These are phyloP conservation scores for Phorcus lineatus DNA, from an alignment of 2,888 invertebrate species.

Conservation along the genomic window DNA sequence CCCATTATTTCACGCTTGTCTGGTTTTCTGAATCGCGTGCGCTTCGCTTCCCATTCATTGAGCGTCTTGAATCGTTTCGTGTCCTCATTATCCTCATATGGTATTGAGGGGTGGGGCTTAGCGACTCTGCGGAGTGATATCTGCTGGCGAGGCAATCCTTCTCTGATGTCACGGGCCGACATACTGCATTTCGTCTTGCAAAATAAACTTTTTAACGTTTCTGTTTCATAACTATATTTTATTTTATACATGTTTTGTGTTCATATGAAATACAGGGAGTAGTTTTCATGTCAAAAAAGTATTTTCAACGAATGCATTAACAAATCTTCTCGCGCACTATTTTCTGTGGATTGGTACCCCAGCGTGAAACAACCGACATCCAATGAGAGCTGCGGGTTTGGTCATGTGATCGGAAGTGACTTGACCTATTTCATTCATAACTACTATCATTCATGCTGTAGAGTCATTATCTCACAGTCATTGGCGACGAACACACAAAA, in stretches of 20 bases:
- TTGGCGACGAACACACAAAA: not conserved
- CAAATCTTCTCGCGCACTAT: too few relatives aligned
- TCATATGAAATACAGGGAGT: not conserved
- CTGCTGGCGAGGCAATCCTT: not conserved
- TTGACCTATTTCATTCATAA: slow-evolving; percentile 6
- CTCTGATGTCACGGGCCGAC: not conserved
- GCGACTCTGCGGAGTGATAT: not conserved
- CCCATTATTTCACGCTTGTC: not conserved
- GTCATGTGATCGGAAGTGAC: not conserved
- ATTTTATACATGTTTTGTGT: not conserved
- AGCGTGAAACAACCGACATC: too few relatives aligned
- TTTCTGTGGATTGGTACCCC: too few relatives aligned
- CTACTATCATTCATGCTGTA: not conserved
- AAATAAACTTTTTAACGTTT: not conserved
- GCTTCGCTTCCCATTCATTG: not conserved
- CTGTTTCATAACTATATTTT: not conserved
- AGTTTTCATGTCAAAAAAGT: too few relatives aligned
- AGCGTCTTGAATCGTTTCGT: not conserved
- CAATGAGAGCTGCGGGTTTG: not conserved
- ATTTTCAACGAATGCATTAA: too few relatives aligned
- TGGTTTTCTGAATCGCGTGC: not conserved
- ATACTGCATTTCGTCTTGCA: not conserved
- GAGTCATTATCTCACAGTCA: not conserved
- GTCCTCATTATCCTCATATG: not conserved
- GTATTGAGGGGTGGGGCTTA: not conserved